phyloP scores from a whole-genome alignment of 2,797 vertebrate genomes.

The Galago senegalensis region DNA sequence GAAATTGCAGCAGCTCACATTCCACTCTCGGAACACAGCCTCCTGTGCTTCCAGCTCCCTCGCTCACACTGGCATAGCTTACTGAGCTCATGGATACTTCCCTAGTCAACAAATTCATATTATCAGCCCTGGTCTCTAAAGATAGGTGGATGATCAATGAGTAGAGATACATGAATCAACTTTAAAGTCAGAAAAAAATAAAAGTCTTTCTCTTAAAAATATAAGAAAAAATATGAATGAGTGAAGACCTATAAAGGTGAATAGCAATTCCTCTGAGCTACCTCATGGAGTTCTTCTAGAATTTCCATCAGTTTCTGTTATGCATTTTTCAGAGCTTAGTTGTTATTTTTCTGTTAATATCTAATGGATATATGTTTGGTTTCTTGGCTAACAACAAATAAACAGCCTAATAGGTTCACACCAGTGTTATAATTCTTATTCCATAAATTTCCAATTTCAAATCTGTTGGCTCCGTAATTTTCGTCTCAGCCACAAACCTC shows the following conservation, averaged over 20 bases:
- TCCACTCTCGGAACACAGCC: neutral
- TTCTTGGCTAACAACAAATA: neutral
- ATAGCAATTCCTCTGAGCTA: neutral
- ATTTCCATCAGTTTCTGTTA: neutral
- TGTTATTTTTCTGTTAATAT: neutral
- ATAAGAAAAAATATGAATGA: slow-evolving; percentile 30
- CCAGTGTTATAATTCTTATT: neutral
- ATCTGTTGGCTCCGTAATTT: neutral
- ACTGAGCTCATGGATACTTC: neutral
- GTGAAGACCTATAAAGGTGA: neutral
- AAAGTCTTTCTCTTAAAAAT: neutral
- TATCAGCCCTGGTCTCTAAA: neutral
- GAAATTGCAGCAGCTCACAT: neutral
- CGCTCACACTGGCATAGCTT: neutral
- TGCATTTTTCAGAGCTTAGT: neutral
- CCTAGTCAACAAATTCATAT: neutral
- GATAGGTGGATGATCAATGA: neutral
- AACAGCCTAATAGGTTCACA: neutral
- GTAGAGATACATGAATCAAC: neutral
- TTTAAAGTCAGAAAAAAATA: neutral
- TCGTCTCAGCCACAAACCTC: neutral
- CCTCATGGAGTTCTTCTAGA: neutral
- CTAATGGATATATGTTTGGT: neutral
- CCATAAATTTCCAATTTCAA: neutral
- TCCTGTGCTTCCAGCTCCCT: neutral